These are phyloP conservation scores for Sceliomorpha sp. DNA, from an alignment of 2,888 invertebrate species.

Conservation along the genomic window DNA sequence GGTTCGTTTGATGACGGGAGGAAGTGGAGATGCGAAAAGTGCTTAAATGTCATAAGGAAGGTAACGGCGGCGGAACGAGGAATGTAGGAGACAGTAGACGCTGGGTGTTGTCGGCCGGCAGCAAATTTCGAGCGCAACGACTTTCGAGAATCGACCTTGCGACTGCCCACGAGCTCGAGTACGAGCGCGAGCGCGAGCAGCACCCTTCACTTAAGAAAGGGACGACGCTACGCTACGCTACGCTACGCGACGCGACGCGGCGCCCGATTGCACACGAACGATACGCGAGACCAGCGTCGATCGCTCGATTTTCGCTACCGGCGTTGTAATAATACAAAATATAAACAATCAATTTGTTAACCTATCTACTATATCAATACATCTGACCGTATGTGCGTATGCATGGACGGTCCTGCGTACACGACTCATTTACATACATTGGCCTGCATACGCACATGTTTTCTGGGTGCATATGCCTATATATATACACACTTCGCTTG, in stretches of 20 bases:
- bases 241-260: no score
- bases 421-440: constrained; percentile 62
- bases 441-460: constrained; percentile 69
- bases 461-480: constrained; percentile 24
- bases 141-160: no score
- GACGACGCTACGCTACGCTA: no score
- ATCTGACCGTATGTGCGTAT: constrained; percentile 77
- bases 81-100: constrained; percentile 58
- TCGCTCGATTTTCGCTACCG: constrained; percentile 69
- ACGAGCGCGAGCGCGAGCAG: no score
- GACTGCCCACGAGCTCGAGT: no score
- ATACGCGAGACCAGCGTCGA: constrained; percentile 49
- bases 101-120: constrained; percentile 60
- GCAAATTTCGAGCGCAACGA: constrained; percentile 66
- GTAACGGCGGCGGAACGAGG: constrained; percentile 38
- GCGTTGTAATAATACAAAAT: constrained; percentile 73
- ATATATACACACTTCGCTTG: constrained; percentile 5
- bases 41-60: constrained; percentile 41
- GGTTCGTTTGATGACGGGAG: constrained; percentile 29
- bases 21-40: constrained; percentile 26
- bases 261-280: constrained; percentile 39
- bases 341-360: constrained; percentile 79
- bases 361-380: constrained; percentile 79
- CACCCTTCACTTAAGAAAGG: no score
- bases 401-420: constrained; percentile 70